Evolutionary conservation across 2,888 invertebrate genomes (phyloP), one percentile per base, ranked within the genome.

Genomic region (Drosophila flavopinicola): DNA sequence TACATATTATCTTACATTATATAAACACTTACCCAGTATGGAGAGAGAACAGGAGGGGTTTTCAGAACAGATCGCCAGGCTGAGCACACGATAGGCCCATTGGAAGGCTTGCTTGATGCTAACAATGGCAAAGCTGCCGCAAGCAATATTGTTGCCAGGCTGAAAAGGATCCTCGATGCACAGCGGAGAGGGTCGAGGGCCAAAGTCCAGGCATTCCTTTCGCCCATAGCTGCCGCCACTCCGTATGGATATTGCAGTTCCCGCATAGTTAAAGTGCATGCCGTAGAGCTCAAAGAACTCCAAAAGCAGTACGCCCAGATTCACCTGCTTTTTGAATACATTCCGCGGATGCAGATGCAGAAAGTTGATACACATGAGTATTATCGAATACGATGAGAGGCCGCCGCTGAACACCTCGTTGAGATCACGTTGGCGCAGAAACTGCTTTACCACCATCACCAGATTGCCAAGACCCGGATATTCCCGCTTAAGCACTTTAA

Each of bases 341-440:
- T 95, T 94, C 66, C 97, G 93, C 57, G 97, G 97, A 92, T 98
- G 98, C 88, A 97, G 92, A 93, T 97, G 94, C 75, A 99, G 93
- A 92, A 99, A 99, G 93, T 98, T 98, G 92, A 99, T 97, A 90
- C 98, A 97, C 96, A 99, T 97, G 75, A 99, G 94, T 91, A 99
- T 98, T 79, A 99, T 94, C 89, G 98, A 97, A 93, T 99, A 99
- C 60, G 99, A 99, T 79, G 98, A 98, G 91, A 99, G 98, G 91
- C 99, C 99, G 70, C 99, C 91, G 73, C 98, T 98, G 93, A 98
- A 99, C 88, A 99, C 99, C 93, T 99, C 99, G 92, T 99, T 99
- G 88, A 99, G 94, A 93, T 98, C 98, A 88, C 99, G 94, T 92
- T 99, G 98, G 75, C 98, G 94, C 75, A 99, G 94, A 93, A 99